Base-by-base conservation (phyloP, 2,888 invertebrate genomes). In the Apotomis capreana region DNA sequence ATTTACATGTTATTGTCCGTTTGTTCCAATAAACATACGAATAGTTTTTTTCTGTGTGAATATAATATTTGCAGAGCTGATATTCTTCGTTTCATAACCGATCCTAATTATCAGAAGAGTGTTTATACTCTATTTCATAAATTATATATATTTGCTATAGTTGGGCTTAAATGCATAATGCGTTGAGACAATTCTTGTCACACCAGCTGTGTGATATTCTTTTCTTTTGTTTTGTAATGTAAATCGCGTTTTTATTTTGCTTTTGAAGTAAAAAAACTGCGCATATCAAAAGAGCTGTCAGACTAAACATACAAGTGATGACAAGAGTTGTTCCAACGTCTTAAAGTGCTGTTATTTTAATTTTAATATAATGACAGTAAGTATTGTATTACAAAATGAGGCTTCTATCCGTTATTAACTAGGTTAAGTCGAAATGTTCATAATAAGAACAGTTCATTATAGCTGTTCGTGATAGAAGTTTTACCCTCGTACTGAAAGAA, bases 331-430 rank as follows among this genome's bases (percentile, higher is more conserved):
- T 70, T 15, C 54, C 70, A 54, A 40, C 36, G 36, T 37, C 40
- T 12, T 26, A 13, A 52, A 59, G 59, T 44, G 40, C 52, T 52
- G 64, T 60, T 37, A 65, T 65, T 64, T 13, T 58, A 52, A 54
- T 46, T 65, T 36, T 64, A 64, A 36, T 5, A 36, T 12, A 49
- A 67, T 40, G 13, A 46, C 59, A 57, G 5, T 62, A 51, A 62
- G 49, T 68, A 69, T 51, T 40, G 71, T 75, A 72, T 76, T 68
- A 74, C 63, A 36, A 74, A 63, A 76, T 60, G 76, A 76, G 76
- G 76, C 76, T 75, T 73, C 69, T 74, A 70, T 40, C 65, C 61
- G 64, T 69, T 72, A 74, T 13, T 61, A 58, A 57, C 15, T 76
- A 76, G 73, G 60, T 73, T 75, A 74, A 74, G 72, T 69, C 68